Percentiles rank a stretch among this genome's conserved stretches.
phyloP scores from a whole-genome alignment of 1,140 invertebrate species.

The Drosophila novamexicana region DNA sequence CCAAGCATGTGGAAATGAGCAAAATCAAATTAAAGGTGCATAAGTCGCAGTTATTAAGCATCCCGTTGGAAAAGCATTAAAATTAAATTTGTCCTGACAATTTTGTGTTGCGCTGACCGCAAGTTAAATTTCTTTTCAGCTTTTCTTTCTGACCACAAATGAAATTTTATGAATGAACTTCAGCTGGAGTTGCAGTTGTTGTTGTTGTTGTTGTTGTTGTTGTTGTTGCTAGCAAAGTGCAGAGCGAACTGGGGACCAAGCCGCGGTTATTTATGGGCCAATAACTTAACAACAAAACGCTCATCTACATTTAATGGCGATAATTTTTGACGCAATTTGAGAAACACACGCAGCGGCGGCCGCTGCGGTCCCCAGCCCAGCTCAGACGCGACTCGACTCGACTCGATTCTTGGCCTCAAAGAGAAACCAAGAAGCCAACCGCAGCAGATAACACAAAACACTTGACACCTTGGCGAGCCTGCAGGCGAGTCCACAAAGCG shows the following conservation, averaged over 20 bases:
- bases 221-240: neutral
- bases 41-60: neutral
- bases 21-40: too few relatives aligned
- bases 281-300: constrained; percentile 82
- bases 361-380: constrained; percentile 17
- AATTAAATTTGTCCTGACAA: constrained; percentile 2
- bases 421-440: constrained; percentile 61
- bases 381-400: neutral
- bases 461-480: constrained; percentile 69
- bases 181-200: constrained; percentile 4
- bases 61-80: neutral
- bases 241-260: neutral
- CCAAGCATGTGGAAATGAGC: too few relatives aligned
- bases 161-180: constrained; percentile 62
- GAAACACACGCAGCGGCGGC: constrained; percentile 58
- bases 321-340: constrained; percentile 82
- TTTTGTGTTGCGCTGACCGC: constrained; percentile 1
- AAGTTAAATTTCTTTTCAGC: constrained; percentile 40
- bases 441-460: constrained; percentile 70
- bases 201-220: neutral
- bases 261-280: constrained; percentile 68
- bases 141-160: constrained; percentile 25
- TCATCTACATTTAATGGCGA: constrained; percentile 82
- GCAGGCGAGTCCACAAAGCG: constrained; percentile 3
- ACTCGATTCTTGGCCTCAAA: constrained; percentile 31